Evolutionary conservation across 2,113 vertebrate species (phyloP), one percentile per base, ranked within the genome.

Genomic region (Takifugu flavidus): DNA sequence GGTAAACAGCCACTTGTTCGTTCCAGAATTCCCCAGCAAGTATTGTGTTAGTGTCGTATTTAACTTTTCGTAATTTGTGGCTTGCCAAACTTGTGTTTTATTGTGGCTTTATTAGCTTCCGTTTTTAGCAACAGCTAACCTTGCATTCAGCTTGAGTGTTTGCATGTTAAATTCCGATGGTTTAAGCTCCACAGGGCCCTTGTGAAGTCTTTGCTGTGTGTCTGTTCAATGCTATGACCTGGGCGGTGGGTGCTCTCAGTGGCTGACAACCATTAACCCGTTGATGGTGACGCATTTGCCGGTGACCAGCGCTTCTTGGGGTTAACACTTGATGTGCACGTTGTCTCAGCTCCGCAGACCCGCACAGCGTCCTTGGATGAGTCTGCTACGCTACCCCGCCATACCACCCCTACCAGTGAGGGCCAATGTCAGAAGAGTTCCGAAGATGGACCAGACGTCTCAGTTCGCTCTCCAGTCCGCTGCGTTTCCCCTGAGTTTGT

Each of bases 401-500:
- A 84, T 62, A 89, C 90, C 68, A 89, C 88, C 5, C 82, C 87
- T 82, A 39, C 34, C 34, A 96, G 94, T 0, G 94, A 98, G 52
- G 91, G 93, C 49, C 93, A 94, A 51, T 91, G 90, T 66, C 92
- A 92, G 49, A 93, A 92, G 26, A 89, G 89, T 4, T 79, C 87
- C 1, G 91, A 92, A 0, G 90, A 78, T 4, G 49, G 3, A 1
- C 7, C 46, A n/a, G 93, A 93, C n/a, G 88, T 88, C 10, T 89
- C 91, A 0, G 53, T 96, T 5, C 94, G 93, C 27, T 97, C 95
- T 14, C 95, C 94, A 0, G 80, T 96, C 15, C 94, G 93, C 56
- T 95, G 94, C 1, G 92, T 99, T 72, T 98, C 96, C 0, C 96
- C 97, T 0, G 96, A 99, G 85, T 91, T 98, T 67, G 94, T 93